Percentiles rank a stretch among this genome's conserved stretches.
These are phyloP conservation scores for Pocillopora meandrina DNA, from an alignment of 92 coral and sea anemone genomes.

Conservation along the genomic window DNA sequence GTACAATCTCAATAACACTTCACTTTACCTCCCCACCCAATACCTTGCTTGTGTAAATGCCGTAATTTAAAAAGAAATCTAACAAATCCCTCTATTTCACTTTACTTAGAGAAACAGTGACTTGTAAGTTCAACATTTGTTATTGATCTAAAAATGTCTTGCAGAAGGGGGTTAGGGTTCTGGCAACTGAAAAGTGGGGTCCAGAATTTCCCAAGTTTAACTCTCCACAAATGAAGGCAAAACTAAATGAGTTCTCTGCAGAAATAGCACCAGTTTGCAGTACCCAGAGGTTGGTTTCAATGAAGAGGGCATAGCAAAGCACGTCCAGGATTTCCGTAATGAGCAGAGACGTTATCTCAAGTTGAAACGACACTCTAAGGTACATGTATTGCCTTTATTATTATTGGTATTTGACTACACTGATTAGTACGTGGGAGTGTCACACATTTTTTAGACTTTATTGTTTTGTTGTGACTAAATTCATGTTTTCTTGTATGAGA, in stretches of 20 bases:
- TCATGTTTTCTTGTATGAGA: conserved; percentile 2
- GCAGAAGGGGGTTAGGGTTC: conserved; percentile 54
- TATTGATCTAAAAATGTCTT: neutral
- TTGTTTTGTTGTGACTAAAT: conserved; percentile 23
- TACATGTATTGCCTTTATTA: conserved; percentile 24
- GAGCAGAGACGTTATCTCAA: conserved; percentile 62
- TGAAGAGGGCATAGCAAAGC: conserved; percentile 61
- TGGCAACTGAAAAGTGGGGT: conserved; percentile 61
- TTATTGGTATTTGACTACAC: conserved; percentile 11
- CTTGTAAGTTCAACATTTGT: conserved; percentile 2
- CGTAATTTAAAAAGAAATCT: conserved; percentile 17
- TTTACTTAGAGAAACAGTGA: conserved; percentile 1
- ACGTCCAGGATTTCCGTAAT: conserved; percentile 55
- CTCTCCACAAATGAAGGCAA: conserved; percentile 46
- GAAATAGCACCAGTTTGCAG: conserved; percentile 54
- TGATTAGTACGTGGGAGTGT: conserved; percentile 19
- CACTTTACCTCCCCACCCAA: conserved; percentile 25
- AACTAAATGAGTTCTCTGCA: conserved; percentile 44
- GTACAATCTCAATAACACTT: conserved; percentile 12
- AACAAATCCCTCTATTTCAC: neutral
- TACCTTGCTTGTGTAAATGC: conserved; percentile 13
- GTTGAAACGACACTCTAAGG: conserved; percentile 16
- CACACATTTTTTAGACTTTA: conserved; percentile 12
- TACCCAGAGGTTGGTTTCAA: conserved; percentile 50
- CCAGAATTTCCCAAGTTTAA: conserved; percentile 54